Conservation (phyloP, 2,888 invertebrate genomes). For the Autographa pulchrina region DNA sequence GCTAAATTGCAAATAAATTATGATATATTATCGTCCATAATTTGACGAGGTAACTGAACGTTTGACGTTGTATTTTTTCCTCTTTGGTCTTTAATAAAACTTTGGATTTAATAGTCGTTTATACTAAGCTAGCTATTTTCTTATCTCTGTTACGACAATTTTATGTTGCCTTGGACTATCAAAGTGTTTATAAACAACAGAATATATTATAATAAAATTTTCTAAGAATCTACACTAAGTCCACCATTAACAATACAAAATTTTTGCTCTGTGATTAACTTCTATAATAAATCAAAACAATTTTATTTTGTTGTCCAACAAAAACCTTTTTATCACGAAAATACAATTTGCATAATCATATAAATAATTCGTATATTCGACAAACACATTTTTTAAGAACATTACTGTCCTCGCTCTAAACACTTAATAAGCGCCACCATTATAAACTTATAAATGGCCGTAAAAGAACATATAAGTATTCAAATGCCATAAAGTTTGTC, state of each 20-base stretch:
- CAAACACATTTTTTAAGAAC: not conserved
- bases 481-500: not conserved
- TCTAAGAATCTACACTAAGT: not conserved
- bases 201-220: not conserved
- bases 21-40: not conserved
- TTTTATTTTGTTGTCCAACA: conserved; percentile 11
- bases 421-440: not conserved
- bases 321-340: not conserved
- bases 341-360: not conserved
- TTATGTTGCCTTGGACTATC: no score
- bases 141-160: not conserved
- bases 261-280: conserved; percentile 23
- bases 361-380: not conserved
- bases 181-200: not conserved
- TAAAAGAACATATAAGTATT: not conserved
- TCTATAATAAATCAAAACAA: conserved; percentile 26
- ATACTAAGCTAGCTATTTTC: not conserved
- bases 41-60: not conserved
- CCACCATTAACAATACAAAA: conserved; percentile 6
- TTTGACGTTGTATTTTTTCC: not conserved
- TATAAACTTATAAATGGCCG: not conserved
- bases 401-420: not conserved
- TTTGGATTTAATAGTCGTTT: not conserved
- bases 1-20: conserved; percentile 7
- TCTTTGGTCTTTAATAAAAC: not conserved